Percentiles rank a stretch among this genome's conserved stretches.
These are phyloP conservation scores for Mizuhopecten yessoensis DNA, from an alignment of 1,140 invertebrate species.

Conservation along the genomic window DNA sequence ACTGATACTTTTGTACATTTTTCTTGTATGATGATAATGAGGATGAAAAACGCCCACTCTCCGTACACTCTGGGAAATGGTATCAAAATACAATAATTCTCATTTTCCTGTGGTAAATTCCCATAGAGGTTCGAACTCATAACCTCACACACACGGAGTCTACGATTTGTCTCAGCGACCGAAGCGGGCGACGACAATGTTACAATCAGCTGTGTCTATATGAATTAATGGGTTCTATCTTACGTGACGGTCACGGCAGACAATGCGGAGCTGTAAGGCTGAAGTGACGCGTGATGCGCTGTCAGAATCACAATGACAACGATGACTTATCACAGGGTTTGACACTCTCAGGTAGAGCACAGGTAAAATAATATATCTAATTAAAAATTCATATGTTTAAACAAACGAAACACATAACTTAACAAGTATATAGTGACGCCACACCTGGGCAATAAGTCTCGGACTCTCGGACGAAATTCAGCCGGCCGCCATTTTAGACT, in stretches of 20 bases:
- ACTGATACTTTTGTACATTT: too few species aligned
- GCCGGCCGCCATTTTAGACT: neutral
- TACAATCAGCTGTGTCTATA: neutral
- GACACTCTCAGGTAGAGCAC: conserved; percentile 8
- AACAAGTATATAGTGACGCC: neutral
- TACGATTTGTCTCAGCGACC: too few species aligned
- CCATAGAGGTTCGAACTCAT: too few species aligned
- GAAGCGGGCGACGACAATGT: too few species aligned
- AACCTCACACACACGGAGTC: too few species aligned
- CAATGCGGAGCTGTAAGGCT: neutral
- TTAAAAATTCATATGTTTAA: conserved; percentile 28
- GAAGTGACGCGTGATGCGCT: neutral
- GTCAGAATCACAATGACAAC: neutral
- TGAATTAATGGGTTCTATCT: neutral
- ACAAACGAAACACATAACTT: neutral
- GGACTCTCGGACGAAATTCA: neutral
- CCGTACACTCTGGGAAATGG: too few species aligned
- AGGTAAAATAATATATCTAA: conserved; percentile 36
- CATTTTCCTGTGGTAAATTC: too few species aligned
- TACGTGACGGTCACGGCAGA: neutral
- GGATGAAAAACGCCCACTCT: too few species aligned
- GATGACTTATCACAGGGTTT: neutral
- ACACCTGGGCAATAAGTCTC: neutral
- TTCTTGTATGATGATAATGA: too few species aligned
- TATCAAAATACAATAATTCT: too few species aligned